Evolutionary conservation across 2,888 invertebrate genomes (phyloP).

Genomic region (Agriotes lineatus): DNA sequence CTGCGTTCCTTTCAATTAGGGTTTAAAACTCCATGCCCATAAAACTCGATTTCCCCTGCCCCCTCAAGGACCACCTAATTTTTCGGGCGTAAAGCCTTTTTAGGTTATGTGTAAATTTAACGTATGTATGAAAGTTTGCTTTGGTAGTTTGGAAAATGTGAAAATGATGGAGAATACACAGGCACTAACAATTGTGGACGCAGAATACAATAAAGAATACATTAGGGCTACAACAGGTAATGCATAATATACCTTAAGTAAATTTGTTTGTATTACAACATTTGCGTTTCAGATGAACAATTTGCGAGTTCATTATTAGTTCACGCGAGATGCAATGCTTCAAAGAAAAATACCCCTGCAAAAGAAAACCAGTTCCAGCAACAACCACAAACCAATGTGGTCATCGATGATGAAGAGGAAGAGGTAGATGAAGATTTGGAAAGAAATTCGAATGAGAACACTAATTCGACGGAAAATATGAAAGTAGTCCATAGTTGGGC

Average conservation of each 20-base stretch:
- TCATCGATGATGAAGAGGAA: neutral
- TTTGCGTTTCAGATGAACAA: neutral
- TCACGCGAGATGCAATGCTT: neutral
- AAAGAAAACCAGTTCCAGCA: neutral
- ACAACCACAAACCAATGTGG: neutral
- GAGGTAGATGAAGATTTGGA: neutral
- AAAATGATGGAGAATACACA: neutral
- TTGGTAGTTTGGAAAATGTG: too few relatives aligned
- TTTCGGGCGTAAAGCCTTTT: too few relatives aligned
- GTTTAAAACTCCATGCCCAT: too few relatives aligned
- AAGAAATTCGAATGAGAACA: too few relatives aligned
- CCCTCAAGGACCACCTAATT: too few relatives aligned
- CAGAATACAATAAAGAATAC: neutral
- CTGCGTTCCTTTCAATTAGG: too few relatives aligned
- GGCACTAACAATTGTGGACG: neutral
- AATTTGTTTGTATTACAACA: neutral
- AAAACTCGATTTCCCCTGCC: too few relatives aligned
- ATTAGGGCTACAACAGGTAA: neutral
- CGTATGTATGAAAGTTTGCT: too few relatives aligned
- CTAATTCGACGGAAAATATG: neutral
- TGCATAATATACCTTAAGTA: neutral
- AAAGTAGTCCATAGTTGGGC: neutral
- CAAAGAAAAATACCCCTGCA: neutral
- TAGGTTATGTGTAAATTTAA: too few relatives aligned
- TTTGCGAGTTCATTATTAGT: neutral